phyloP scores from a whole-genome alignment of 2,113 vertebrate genomes.

The Rattus norvegicus region DNA sequence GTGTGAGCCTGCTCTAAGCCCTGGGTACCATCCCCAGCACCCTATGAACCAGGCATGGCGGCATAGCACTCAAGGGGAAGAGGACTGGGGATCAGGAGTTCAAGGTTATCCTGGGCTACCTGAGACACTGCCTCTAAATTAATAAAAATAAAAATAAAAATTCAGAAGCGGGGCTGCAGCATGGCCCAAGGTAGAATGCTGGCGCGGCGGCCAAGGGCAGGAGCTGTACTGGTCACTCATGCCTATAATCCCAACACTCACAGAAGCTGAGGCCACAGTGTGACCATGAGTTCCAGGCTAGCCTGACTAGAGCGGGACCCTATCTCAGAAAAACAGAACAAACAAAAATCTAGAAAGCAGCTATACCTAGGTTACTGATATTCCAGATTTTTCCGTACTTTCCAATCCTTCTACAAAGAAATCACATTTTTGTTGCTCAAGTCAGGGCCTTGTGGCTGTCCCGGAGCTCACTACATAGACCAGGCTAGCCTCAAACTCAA shows the following conservation, averaged over 20 bases:
- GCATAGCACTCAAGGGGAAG: not conserved
- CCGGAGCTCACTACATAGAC: not conserved
- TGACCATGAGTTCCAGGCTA: not conserved
- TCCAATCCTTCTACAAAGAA: not conserved
- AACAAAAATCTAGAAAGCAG: not conserved
- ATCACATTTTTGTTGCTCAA: not conserved
- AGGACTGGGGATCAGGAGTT: not conserved
- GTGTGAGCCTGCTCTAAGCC: not conserved
- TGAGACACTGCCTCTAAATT: not conserved
- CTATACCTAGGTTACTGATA: not conserved
- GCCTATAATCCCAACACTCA: not conserved
- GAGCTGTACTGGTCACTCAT: accelerated
- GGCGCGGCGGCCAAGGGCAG: not conserved
- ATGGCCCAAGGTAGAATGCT: not conserved
- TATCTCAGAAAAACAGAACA: not conserved
- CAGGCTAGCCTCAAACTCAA: not conserved
- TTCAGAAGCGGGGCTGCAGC: not conserved
- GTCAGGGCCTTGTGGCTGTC: not conserved
- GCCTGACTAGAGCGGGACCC: not conserved
- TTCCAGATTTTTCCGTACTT: not conserved
- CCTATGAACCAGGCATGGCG: not conserved
- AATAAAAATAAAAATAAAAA: not conserved
- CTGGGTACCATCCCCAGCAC: not conserved
- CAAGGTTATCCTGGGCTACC: not conserved
- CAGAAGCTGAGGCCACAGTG: not conserved